Percentiles rank a stretch among this genome's conserved stretches.
Conservation (phyloP, 2,797 vertebrate genomes). For the Cetoscarus ocellatus region DNA sequence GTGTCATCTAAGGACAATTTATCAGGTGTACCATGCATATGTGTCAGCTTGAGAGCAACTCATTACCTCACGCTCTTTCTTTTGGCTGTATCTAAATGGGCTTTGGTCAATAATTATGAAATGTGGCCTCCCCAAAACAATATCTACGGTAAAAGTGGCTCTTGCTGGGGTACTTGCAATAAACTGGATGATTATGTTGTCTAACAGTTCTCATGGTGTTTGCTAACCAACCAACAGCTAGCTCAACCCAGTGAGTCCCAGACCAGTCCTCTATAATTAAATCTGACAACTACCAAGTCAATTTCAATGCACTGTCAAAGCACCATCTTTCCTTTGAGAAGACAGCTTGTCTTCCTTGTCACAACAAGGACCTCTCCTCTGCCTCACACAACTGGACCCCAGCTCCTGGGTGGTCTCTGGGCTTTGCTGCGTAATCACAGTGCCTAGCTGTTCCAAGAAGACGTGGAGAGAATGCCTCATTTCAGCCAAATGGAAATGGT, state of each 20-base stretch:
- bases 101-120: slow-evolving; percentile 44
- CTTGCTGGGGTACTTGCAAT: slow-evolving; percentile 31
- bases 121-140: slow-evolving; percentile 6
- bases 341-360: slow-evolving; percentile 71
- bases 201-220: slow-evolving; percentile 79
- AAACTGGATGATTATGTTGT: slow-evolving; percentile 75
- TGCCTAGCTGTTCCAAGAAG: slow-evolving; percentile 78
- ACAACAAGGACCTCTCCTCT: slow-evolving; percentile 62
- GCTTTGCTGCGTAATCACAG: slow-evolving; percentile 68
- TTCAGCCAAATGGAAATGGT: slow-evolving; percentile 68
- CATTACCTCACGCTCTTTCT: slow-evolving; percentile 15
- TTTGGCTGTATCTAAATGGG: slow-evolving; percentile 39
- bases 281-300: slow-evolving; percentile 63
- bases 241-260: slow-evolving; percentile 20
- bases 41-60: neutral
- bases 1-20: slow-evolving; percentile 35
- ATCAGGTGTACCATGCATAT: neutral
- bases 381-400: slow-evolving; percentile 69
- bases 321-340: slow-evolving; percentile 62
- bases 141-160: slow-evolving; percentile 79
- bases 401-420: slow-evolving; percentile 82
- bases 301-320: slow-evolving; percentile 65
- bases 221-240: slow-evolving; percentile 54
- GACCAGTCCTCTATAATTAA: slow-evolving; percentile 52
- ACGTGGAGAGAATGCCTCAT: slow-evolving; percentile 74